Evolutionary conservation across 2,113 vertebrate species (phyloP).

Genomic region (Mastomys coucha): DNA sequence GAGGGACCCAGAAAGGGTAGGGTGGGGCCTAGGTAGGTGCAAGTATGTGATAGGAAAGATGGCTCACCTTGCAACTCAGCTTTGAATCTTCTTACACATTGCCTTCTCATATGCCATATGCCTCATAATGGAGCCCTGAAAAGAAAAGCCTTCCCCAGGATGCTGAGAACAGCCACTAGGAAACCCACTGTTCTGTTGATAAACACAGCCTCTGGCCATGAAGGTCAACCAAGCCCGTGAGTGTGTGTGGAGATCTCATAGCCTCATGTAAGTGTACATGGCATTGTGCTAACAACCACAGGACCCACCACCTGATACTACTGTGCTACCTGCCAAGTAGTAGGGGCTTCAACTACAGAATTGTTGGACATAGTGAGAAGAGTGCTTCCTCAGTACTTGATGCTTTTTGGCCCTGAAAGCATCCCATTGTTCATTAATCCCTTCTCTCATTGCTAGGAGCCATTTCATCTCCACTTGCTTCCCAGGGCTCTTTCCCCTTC

Average conservation of each 20-base stretch:
- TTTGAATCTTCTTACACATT: not conserved
- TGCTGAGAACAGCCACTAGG: not conserved
- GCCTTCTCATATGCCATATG: not conserved
- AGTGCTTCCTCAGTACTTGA: not conserved
- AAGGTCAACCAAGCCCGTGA: not conserved
- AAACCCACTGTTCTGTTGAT: not conserved
- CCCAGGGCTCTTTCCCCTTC: not conserved
- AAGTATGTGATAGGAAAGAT: not conserved
- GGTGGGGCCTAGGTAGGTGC: not conserved
- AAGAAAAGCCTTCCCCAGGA: not conserved
- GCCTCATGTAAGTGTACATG: not conserved
- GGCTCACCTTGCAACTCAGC: not conserved
- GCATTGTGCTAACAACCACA: not conserved
- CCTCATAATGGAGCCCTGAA: not conserved
- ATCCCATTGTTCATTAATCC: not conserved
- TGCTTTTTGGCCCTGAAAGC: not conserved
- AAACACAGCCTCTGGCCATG: not conserved
- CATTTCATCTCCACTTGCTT: not conserved
- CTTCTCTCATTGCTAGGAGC: not conserved
- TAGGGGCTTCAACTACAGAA: not conserved
- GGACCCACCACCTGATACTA: not conserved
- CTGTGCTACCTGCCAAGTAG: not conserved
- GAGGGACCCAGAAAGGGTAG: not conserved
- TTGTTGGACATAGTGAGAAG: rapidly evolving
- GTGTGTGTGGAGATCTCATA: not conserved